Percentiles rank a stretch among this genome's conserved stretches.
phyloP scores from a whole-genome alignment of 2,797 vertebrate species.

The Ptychobarbus kaznakovi region DNA sequence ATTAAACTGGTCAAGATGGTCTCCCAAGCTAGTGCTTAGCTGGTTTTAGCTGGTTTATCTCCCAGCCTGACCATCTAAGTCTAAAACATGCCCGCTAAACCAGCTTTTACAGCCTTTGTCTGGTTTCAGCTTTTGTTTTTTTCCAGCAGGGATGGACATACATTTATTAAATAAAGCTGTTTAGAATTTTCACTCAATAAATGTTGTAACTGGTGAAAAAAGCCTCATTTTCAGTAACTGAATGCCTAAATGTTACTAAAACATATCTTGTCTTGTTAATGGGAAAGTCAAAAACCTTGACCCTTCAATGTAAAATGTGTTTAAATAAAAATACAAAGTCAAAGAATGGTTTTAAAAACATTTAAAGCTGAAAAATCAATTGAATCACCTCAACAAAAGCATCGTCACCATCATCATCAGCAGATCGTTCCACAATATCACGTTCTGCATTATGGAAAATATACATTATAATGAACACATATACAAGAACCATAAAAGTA shows the following conservation, averaged over 20 bases:
- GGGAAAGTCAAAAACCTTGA: not conserved
- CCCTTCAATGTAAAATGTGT: not conserved
- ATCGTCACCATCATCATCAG: not conserved
- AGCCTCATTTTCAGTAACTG: not conserved
- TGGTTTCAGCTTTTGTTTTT: not conserved
- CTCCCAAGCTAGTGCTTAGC: not conserved
- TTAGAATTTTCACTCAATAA: not conserved
- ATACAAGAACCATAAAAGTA: not conserved
- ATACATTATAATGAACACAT: not conserved
- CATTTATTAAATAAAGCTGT: not conserved
- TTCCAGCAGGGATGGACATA: not conserved
- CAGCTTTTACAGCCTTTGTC: not conserved
- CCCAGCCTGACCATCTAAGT: not conserved
- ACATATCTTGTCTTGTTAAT: not conserved
- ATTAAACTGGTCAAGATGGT: not conserved
- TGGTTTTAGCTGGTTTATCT: not conserved
- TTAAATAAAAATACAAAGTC: not conserved
- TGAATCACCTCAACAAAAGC: slow-evolving; percentile 1
- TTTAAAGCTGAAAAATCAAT: not conserved
- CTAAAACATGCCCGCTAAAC: not conserved
- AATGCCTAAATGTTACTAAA: not conserved
- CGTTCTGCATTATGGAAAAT: not conserved
- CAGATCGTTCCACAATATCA: not conserved
- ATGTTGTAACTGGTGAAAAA: not conserved
- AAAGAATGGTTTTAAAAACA: not conserved